Evolutionary conservation across 2,888 invertebrate species (phyloP).

Genomic region (Sycophila texana): DNA sequence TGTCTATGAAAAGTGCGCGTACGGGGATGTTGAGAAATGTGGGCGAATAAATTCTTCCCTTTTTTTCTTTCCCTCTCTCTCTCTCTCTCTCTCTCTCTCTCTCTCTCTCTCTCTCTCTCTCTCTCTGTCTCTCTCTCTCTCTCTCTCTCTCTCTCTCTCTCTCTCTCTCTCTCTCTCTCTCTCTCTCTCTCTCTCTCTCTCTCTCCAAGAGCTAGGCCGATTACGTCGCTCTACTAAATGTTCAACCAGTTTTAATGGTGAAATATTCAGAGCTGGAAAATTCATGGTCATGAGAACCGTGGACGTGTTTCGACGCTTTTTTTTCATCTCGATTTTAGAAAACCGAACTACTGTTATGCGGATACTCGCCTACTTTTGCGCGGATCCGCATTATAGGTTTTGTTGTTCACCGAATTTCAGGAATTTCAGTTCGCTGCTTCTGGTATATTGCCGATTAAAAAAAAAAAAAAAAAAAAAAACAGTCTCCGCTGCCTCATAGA

Average conservation of each 20-base stretch:
- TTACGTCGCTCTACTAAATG: slow-evolving; percentile 36
- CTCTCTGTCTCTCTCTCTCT: too few relatives aligned
- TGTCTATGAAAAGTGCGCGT: slow-evolving; percentile 9
- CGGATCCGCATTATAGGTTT: neutral
- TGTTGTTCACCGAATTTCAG: too few relatives aligned
- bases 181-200: too few relatives aligned
- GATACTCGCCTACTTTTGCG: neutral
- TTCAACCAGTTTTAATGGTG: slow-evolving; percentile 36
- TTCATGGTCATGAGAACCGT: slow-evolving; percentile 24
- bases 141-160: neutral
- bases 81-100: too few relatives aligned
- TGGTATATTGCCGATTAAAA: too few relatives aligned
- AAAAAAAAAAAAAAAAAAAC: too few relatives aligned
- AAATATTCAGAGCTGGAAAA: slow-evolving; percentile 26
- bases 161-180: too few relatives aligned
- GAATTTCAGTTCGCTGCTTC: too few relatives aligned
- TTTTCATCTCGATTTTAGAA: neutral
- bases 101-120: neutral
- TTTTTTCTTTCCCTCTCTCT: too few relatives aligned
- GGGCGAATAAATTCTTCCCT: slow-evolving; percentile 4
- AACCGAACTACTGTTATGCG: slow-evolving; percentile 9
- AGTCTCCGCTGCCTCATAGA: too few relatives aligned
- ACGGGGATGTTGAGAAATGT: slow-evolving; percentile 13
- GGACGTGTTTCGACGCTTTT: slow-evolving; percentile 4
- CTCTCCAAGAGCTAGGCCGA: neutral